Evolutionary conservation across 2,797 vertebrate species (phyloP).

Genomic region (Notolabrus celidotus): DNA sequence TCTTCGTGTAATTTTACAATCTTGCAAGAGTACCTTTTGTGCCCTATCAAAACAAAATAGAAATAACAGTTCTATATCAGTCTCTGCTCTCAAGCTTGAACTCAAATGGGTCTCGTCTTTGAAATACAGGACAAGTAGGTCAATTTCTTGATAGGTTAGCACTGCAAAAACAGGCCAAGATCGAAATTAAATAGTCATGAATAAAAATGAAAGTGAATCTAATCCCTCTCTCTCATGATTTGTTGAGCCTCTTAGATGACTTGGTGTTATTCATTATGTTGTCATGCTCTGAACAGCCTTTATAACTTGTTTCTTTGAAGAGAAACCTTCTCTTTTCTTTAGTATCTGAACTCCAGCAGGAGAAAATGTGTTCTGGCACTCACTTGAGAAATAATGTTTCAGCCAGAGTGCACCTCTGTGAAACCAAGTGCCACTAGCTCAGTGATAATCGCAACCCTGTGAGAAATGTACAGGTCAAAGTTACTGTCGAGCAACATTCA

Average conservation of each 20-base stretch:
- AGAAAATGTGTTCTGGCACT: constrained; percentile 17
- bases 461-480: neutral
- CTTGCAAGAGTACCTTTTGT: too few species aligned
- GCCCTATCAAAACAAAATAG: neutral
- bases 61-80: too few species aligned
- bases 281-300: neutral
- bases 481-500: neutral
- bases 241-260: neutral
- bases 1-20: too few species aligned
- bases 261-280: too few species aligned
- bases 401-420: constrained; percentile 28
- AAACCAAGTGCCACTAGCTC: neutral
- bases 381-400: neutral
- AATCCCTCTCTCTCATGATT: too few species aligned
- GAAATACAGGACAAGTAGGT: neutral
- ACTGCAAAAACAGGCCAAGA: neutral
- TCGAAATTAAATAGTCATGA: too few species aligned
- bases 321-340: neutral
- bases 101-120: neutral
- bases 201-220: too few species aligned
- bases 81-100: too few species aligned
- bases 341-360: neutral
- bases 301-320: neutral
- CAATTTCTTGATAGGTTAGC: too few species aligned
- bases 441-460: neutral